phyloP scores from a whole-genome alignment of 2,113 vertebrate genomes.

The Gracilinanus agilis region DNA sequence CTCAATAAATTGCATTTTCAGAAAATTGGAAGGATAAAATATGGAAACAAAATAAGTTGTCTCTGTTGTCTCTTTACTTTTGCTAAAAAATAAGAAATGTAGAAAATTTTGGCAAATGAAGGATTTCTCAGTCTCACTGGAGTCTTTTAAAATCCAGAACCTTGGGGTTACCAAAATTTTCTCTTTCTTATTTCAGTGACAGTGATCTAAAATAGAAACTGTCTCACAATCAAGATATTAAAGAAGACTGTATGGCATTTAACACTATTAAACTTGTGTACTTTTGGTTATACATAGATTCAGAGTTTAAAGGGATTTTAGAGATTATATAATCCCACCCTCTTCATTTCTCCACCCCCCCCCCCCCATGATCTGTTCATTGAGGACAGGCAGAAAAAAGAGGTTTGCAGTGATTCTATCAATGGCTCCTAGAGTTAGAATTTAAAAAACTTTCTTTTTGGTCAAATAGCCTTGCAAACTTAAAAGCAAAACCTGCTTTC shows the following conservation, averaged over 20 bases:
- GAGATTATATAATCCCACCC: not conserved
- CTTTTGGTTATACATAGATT: not conserved
- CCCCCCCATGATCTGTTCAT: not conserved
- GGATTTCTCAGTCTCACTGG: not conserved
- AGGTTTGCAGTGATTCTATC: no score
- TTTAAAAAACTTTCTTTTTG: not conserved
- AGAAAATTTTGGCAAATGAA: not conserved
- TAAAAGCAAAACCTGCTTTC: not conserved
- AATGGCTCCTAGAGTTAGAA: no score
- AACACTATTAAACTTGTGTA: not conserved
- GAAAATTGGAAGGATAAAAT: not conserved
- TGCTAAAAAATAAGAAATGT: not conserved
- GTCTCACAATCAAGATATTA: slow-evolving; percentile 5
- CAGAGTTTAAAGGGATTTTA: not conserved
- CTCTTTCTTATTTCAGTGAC: not conserved
- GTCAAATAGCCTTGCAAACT: not conserved
- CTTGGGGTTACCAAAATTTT: slow-evolving; percentile 12
- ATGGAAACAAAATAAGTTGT: not conserved
- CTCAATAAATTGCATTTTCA: not conserved
- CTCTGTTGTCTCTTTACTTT: not conserved
- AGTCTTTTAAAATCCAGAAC: not conserved
- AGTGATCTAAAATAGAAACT: slow-evolving; percentile 21
- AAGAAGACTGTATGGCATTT: not conserved
- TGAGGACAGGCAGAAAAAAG: no score
- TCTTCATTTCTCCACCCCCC: not conserved